phyloP scores from a whole-genome alignment of 2,888 invertebrate genomes.

The Bimastos eiseni region DNA sequence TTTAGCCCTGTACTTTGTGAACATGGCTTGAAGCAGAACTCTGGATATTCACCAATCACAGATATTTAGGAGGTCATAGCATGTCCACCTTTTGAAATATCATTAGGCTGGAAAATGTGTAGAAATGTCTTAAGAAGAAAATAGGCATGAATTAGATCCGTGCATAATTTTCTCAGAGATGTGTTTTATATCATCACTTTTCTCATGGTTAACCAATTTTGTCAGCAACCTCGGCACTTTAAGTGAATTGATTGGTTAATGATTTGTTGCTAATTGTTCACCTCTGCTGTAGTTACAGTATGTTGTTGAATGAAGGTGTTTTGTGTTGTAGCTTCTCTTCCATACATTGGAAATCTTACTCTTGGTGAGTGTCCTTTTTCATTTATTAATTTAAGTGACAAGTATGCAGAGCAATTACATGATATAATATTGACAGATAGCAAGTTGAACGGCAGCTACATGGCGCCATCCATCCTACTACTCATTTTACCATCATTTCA shows the following conservation, averaged over 20 bases:
- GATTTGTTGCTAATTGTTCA: neutral
- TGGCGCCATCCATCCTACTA: too few relatives aligned
- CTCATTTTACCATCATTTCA: too few relatives aligned
- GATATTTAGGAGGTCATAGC: neutral
- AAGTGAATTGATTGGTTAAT: neutral
- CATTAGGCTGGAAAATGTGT: neutral
- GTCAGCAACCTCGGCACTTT: neutral
- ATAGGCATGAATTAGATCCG: neutral
- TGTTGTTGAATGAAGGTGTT: neutral
- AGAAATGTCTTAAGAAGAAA: neutral
- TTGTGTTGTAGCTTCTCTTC: neutral
- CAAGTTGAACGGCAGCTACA: too few relatives aligned
- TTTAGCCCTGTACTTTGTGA: neutral
- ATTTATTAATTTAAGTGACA: too few relatives aligned
- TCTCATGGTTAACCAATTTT: neutral
- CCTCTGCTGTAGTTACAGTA: neutral
- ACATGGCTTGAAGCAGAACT: neutral
- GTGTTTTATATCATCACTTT: too few relatives aligned
- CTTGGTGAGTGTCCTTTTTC: constrained; percentile 1
- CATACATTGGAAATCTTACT: constrained; percentile 3
- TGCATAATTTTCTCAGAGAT: neutral
- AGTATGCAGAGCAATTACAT: too few relatives aligned
- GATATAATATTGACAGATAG: too few relatives aligned
- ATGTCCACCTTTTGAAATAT: too few relatives aligned
- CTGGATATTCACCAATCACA: neutral